A percentile compares a stretch with the other conserved stretches of the same genome.
These are phyloP conservation scores for Halesus radiatus DNA, from an alignment of 1,140 invertebrate species.

Conservation along the genomic window DNA sequence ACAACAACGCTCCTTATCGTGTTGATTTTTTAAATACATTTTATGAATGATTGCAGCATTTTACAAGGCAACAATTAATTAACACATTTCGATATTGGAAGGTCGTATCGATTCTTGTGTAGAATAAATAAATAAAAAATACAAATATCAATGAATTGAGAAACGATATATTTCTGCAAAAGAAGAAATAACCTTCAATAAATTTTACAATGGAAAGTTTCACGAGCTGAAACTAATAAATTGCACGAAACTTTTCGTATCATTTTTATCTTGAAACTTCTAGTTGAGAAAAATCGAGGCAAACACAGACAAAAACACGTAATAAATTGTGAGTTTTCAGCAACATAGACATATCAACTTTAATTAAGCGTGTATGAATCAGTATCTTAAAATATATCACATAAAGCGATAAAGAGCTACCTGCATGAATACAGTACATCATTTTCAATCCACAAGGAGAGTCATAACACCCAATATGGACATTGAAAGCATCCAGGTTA, in stretches of 20 bases:
- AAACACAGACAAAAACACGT: neutral
- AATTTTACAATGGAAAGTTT: slow-evolving; percentile 15
- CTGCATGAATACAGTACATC: too few species aligned
- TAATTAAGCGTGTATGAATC: too few species aligned
- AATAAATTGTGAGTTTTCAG: neutral
- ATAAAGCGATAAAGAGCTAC: too few species aligned
- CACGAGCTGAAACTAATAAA: neutral
- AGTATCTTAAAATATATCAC: too few species aligned
- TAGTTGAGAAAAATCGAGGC: neutral
- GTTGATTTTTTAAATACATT: neutral
- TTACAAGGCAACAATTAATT: neutral
- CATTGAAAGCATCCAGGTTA: too few species aligned
- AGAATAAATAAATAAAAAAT: neutral
- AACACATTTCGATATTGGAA: neutral
- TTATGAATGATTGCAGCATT: neutral
- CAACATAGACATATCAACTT: too few species aligned
- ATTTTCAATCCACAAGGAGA: too few species aligned
- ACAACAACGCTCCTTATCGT: neutral
- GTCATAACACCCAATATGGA: too few species aligned
- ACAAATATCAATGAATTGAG: neutral
- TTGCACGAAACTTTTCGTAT: slow-evolving; percentile 4
- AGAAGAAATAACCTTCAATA: neutral
- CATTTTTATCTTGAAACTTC: slow-evolving; percentile 5
- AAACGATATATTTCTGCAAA: too few species aligned
- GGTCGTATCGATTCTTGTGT: neutral